These are phyloP conservation scores for Euzophera pinguis DNA, from an alignment of 2,888 invertebrate species.

Conservation along the genomic window DNA sequence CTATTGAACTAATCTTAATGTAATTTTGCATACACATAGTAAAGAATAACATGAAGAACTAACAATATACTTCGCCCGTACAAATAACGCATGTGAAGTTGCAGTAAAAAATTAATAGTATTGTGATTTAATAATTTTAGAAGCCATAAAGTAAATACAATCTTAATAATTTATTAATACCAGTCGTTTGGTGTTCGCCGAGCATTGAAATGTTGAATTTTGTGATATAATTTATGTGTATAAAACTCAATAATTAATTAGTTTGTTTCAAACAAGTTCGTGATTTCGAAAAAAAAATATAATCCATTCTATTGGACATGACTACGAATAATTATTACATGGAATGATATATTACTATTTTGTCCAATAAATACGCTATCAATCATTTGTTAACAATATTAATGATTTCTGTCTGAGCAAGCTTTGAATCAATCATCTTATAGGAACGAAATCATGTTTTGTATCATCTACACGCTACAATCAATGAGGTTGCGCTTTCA, in stretches of 20 bases:
- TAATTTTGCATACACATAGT: too few species aligned
- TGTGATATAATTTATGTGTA: constrained; percentile 18
- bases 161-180: background rate
- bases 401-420: constrained; percentile 59
- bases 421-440: constrained; percentile 57
- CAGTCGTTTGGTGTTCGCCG: background rate
- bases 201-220: constrained; percentile 12
- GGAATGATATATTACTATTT: constrained; percentile 43
- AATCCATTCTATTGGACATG: constrained; percentile 39
- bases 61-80: too few species aligned
- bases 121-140: too few species aligned
- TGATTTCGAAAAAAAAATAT: constrained; percentile 28
- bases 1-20: too few species aligned
- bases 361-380: constrained; percentile 46
- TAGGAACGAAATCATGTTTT: constrained; percentile 34
- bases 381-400: constrained; percentile 64
- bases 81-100: too few species aligned
- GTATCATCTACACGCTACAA: constrained; percentile 25
- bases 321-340: constrained; percentile 34
- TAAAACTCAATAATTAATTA: constrained; percentile 23
- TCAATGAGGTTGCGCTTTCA: constrained; percentile 19
- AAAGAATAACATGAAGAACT: too few species aligned
- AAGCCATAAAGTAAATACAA: too few species aligned
- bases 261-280: constrained; percentile 21
- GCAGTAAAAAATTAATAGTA: too few species aligned